phyloP scores from a whole-genome alignment of 2,888 invertebrate genomes.

The Lasioglossum pauxillum region DNA sequence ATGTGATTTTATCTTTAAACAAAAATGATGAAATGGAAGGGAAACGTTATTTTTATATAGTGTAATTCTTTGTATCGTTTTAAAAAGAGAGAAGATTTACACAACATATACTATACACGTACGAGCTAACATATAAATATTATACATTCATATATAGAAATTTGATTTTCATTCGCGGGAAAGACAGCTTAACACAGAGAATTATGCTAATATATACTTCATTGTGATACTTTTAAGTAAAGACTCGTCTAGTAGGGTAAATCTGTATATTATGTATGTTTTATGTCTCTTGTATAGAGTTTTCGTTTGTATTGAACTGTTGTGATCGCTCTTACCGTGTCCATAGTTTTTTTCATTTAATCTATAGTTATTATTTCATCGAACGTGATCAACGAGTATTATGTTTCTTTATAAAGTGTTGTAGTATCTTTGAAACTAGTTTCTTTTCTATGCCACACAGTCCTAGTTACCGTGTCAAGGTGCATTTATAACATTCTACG shows the following conservation, averaged over 20 bases:
- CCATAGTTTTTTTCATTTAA: constrained; percentile 18
- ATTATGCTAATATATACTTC: constrained; percentile 33
- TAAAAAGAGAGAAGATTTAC: constrained; percentile 24
- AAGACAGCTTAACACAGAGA: constrained; percentile 8
- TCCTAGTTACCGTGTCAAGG: not conserved
- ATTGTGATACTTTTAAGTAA: constrained; percentile 41
- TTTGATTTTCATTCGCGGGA: constrained; percentile 26
- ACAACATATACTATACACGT: constrained; percentile 9
- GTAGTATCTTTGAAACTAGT: not conserved
- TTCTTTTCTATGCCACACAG: not conserved
- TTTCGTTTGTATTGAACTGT: constrained; percentile 46
- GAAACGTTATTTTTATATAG: constrained; percentile 57
- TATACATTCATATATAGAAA: constrained; percentile 13
- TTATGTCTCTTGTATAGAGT: constrained; percentile 37
- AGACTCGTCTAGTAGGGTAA: constrained; percentile 9
- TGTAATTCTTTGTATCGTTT: constrained; percentile 48
- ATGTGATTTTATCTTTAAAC: constrained; percentile 48
- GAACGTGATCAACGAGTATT: not conserved
- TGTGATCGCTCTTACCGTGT: constrained; percentile 13
- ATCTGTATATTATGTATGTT: constrained; percentile 18
- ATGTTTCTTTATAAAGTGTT: not conserved
- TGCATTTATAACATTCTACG: constrained; percentile 4
- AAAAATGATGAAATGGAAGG: not conserved
- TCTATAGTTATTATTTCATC: not conserved
- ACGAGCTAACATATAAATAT: not conserved